Evolutionary conservation across 2,113 vertebrate species (phyloP), one percentile per base, ranked within the genome.

Genomic region (Mellivora capensis): DNA sequence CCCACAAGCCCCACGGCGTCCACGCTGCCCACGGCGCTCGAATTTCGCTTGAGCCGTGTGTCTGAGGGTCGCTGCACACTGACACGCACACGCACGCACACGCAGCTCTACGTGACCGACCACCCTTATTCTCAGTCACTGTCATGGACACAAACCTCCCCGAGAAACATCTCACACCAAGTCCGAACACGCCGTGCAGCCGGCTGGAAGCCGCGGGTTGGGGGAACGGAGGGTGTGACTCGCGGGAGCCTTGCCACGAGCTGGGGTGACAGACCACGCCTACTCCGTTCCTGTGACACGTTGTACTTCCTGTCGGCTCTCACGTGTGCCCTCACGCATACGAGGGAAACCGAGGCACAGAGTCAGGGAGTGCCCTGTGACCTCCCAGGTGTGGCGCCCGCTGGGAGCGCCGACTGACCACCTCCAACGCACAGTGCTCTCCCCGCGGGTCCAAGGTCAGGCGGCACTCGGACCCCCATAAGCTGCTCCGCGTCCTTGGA

Each of bases 141-240:
- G 25, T 49, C 67, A 14, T 21, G 11, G 57, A 25, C 27, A 14
- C 39, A 34, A 29, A 52, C 34, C 27, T 76, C 27, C 14, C 59
- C 37, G 42, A 47, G 44, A 23, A 59, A 31, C 21, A 2, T 90
- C 77, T 49, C 21, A 61, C 0, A 85, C 42, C 9, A 59, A 57
- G 31, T 27, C 34, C 72, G 23, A 47, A 23, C 37, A 5, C 4
- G 13, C 25, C 11, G 6, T 0, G 7, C 3, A 0, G 13, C 34
- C 34, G n/a, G 15, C 20, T 3, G 7, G 52, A 52, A 59, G 25
- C 23, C 57, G 25, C 21, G 1, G 9, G 18, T 4, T 54, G 9
- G 17, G 6, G 3, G n/a, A 20, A 7, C 23, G 1, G 27, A 69
- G 3, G 1, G 14, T 4, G 39, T 4, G 71, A 74, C 72, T 15